Evolutionary conservation across 2,113 vertebrate genomes (phyloP).

Genomic region (Forbesichthys papilliferus): DNA sequence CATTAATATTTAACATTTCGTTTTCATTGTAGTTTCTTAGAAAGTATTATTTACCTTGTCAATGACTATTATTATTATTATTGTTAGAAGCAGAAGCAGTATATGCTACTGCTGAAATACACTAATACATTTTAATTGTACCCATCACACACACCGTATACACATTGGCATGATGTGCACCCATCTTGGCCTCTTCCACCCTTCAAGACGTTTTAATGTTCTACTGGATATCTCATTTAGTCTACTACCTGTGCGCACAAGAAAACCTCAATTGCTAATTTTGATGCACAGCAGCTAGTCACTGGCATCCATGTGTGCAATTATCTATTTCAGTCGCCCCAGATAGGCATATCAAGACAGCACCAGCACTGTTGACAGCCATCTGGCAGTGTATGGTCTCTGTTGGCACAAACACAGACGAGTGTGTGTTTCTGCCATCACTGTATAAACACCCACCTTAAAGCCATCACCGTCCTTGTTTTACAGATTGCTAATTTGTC

Average conservation of each 20-base stretch:
- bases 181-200: too few species aligned
- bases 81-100: too few species aligned
- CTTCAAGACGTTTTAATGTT: too few species aligned
- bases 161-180: too few species aligned
- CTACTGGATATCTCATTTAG: neutral
- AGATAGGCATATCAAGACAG: slow-evolving; percentile 1
- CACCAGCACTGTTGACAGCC: neutral
- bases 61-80: too few species aligned
- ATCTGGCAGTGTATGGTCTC: neutral
- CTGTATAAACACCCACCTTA: neutral
- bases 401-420: slow-evolving; percentile 4
- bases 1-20: too few species aligned
- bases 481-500: neutral
- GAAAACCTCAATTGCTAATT: neutral
- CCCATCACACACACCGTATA: too few species aligned
- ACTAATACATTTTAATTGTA: too few species aligned
- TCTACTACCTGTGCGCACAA: neutral
- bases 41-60: too few species aligned
- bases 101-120: too few species aligned
- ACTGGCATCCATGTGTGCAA: neutral
- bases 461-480: neutral
- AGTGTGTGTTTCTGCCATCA: neutral
- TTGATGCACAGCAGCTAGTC: neutral
- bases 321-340: slow-evolving; percentile 11
- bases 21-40: too few species aligned